These are phyloP conservation scores for Epinephelus lanceolatus DNA, from an alignment of 2,113 vertebrate genomes.

Conservation along the genomic window DNA sequence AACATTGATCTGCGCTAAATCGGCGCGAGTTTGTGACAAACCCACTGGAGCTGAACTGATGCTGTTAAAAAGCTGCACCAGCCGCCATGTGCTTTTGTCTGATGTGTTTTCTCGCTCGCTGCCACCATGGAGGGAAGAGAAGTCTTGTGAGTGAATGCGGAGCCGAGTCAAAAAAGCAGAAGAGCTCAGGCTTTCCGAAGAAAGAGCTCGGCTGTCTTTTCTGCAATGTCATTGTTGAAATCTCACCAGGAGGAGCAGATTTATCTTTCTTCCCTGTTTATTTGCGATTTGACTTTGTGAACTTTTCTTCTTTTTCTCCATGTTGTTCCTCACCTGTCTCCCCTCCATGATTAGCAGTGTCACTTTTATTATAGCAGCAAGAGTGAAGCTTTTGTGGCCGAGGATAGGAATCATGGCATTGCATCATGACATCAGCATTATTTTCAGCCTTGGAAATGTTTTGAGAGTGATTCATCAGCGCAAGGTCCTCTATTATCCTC, in stretches of 20 bases:
- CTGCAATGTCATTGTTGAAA: constrained; percentile 4
- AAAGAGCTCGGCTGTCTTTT: constrained; percentile 4
- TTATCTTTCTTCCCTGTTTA: background rate
- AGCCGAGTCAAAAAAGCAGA: constrained; percentile 27
- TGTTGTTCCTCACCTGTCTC: constrained; percentile 11
- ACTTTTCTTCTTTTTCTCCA: background rate
- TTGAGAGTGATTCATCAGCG: background rate
- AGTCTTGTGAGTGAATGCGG: constrained; percentile 18
- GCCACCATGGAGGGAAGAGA: constrained; percentile 14
- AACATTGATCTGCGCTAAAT: constrained; percentile 71
- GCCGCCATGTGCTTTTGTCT: constrained; percentile 53
- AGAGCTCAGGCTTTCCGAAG: constrained; percentile 6
- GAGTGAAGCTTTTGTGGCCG: constrained; percentile 26
- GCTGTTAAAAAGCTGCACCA: constrained; percentile 64
- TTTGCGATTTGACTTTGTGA: constrained; percentile 5
- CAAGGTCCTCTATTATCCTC: constrained; percentile 27
- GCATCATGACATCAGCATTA: constrained; percentile 52
- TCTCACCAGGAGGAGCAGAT: constrained; percentile 26
- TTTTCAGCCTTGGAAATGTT: constrained; percentile 34
- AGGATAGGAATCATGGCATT: constrained; percentile 39
- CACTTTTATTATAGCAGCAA: constrained; percentile 33
- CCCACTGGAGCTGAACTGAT: constrained; percentile 72
- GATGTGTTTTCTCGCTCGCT: constrained; percentile 54
- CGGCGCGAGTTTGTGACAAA: constrained; percentile 74
- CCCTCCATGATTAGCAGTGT: constrained; percentile 11